Conservation (phyloP, 92 coral and sea anemone genomes). For the Palythoa grandiflora region DNA sequence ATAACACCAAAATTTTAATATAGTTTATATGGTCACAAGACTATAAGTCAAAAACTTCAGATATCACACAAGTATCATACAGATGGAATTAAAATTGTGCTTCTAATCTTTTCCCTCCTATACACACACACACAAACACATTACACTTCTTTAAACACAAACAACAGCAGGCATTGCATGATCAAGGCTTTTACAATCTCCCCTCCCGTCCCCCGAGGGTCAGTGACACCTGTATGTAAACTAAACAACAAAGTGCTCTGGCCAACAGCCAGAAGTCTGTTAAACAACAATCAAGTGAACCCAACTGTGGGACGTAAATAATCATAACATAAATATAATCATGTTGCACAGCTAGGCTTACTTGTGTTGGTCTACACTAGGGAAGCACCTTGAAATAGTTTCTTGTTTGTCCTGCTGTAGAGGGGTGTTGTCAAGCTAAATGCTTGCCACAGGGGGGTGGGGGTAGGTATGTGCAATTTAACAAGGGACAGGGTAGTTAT, state of each 20-base stretch:
- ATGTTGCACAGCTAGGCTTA: conserved; percentile 52
- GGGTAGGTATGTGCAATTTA: not conserved
- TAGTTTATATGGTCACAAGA: too few relatives aligned
- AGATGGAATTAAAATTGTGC: not conserved
- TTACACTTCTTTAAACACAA: not conserved
- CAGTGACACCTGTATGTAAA: conserved; percentile 64
- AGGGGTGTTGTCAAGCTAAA: conserved; percentile 10
- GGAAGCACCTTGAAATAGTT: conserved; percentile 48
- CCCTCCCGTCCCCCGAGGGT: conserved; percentile 62
- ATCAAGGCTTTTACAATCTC: conserved; percentile 59
- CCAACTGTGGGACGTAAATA: conserved; percentile 37
- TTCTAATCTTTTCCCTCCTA: not conserved
- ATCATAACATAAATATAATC: too few relatives aligned
- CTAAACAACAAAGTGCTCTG: conserved; percentile 64
- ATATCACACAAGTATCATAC: not conserved
- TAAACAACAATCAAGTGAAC: conserved; percentile 54
- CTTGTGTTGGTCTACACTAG: conserved; percentile 43
- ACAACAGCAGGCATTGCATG: conserved; percentile 12
- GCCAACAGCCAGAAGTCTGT: conserved; percentile 50
- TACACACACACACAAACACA: not conserved
- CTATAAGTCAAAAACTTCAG: not conserved
- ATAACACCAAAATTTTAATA: not conserved
- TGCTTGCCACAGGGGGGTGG: not conserved
- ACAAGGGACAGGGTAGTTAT: not conserved
- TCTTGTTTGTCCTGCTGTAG: conserved; percentile 53